Evolutionary conservation across 1,140 invertebrate genomes (phyloP).

Genomic region (Lepidotrigona ventralis): DNA sequence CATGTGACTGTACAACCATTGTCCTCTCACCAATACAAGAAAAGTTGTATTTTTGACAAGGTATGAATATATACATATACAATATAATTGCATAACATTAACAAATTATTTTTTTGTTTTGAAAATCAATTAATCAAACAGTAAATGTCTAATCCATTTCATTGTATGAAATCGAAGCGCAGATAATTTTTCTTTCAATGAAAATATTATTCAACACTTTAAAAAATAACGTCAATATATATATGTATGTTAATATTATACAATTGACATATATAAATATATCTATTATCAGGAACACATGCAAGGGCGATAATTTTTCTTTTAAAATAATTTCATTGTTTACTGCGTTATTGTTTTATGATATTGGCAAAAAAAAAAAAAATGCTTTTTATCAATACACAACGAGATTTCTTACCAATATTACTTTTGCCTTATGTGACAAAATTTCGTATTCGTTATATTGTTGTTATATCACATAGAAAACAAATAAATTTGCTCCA

Average conservation of each 20-base stretch:
- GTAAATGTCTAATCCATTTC: background rate
- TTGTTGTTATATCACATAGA: constrained; percentile 53
- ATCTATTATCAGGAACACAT: background rate
- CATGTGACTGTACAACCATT: background rate
- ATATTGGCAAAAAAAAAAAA: background rate
- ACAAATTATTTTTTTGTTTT: too few species aligned
- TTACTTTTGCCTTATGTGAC: background rate
- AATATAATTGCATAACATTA: background rate
- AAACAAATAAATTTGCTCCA: constrained; percentile 46
- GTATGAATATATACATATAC: background rate
- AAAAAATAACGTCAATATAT: background rate
- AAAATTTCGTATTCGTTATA: constrained; percentile 33
- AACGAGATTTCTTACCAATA: background rate
- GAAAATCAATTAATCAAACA: too few species aligned
- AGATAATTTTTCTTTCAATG: background rate
- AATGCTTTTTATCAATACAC: background rate
- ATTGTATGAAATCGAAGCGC: background rate
- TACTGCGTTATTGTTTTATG: background rate
- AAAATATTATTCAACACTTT: background rate
- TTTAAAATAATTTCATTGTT: background rate
- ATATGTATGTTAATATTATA: background rate
- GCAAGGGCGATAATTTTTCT: background rate
- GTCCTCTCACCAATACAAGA: background rate
- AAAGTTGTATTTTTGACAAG: background rate
- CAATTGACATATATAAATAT: background rate